Base-by-base conservation (phyloP, 2,797 vertebrate species). In the Anguilla marmorata region DNA sequence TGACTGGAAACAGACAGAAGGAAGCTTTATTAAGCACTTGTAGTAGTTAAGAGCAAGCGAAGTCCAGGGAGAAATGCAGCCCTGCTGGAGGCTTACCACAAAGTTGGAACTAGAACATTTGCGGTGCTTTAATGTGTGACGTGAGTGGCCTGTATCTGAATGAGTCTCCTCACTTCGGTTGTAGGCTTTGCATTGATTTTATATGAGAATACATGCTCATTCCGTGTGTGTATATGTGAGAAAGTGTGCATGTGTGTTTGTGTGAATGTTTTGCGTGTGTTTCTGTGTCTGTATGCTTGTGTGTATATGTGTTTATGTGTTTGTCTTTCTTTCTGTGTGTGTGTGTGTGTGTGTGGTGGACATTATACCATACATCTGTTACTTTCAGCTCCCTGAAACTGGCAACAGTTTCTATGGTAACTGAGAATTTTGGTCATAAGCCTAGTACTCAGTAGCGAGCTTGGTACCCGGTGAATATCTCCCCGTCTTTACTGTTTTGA, bases 1-100 rank as follows among this genome's bases (percentile, higher is more conserved):
- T 91, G 88, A 92, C 93, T 91, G 91, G 90, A 93, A 94, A 94
- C 93, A 94, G 93, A 93, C 79, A 82, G 24, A 50, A 50, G 45
- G 79, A 82, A 82, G 79, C 79, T 50, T 82, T 82, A 50, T 82
- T 82, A 82, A 82, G 79, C 79, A 82, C 72, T 76, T 37, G 72
- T 37, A 76, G 72, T 76, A 76, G 72, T 76, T 76, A 76, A 37
- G 33, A 76, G 27, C 24, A 76, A 76, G 30, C 27, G 1, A 76
- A 37, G 33, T 30, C 72, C 33, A 16, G 27, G 63, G 27, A 76
- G 12, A 76, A 37, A 2, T 37, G 9, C 74, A 50, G n/a, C 21
- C 41, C 41, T 82, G 79, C 79, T 24, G 45, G 8, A 50, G n/a
- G 63, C n/a, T 69, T n/a, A 69, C 24, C 9, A 27, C 63, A 69